phyloP scores from a whole-genome alignment of 2,797 vertebrate genomes.

The Synaphobranchus kaupii region DNA sequence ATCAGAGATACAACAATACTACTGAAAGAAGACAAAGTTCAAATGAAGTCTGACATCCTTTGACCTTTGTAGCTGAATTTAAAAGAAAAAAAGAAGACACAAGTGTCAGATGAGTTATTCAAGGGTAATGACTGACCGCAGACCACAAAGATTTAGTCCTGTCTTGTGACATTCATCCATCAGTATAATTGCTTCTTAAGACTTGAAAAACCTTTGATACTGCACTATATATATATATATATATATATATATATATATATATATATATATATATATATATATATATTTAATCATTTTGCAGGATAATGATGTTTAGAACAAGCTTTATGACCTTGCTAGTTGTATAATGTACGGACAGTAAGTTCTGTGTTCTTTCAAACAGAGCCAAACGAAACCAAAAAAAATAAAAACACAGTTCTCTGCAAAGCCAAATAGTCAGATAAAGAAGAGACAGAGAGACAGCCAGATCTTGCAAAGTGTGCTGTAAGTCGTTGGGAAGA shows the following conservation, averaged over 20 bases:
- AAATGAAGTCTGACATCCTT: background rate
- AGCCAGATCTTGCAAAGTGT: constrained; percentile 1
- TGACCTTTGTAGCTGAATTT: background rate
- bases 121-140: background rate
- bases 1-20: background rate
- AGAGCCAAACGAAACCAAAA: background rate
- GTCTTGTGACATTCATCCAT: background rate
- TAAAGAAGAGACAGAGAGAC: too few species aligned
- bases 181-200: background rate
- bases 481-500: background rate
- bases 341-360: background rate
- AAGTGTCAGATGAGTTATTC: background rate
- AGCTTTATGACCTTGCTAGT: background rate
- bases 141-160: background rate
- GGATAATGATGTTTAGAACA: background rate
- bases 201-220: background rate
- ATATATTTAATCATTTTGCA: too few species aligned
- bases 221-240: too few species aligned
- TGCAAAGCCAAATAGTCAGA: constrained; percentile 6
- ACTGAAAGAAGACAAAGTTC: background rate
- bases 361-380: background rate
- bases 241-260: too few species aligned
- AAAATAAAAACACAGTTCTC: background rate
- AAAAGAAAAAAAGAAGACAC: background rate
- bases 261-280: too few species aligned